A percentile compares a stretch with the other conserved stretches of the same genome.
These are phyloP conservation scores for Sebastes aleutianus DNA, from an alignment of 2,797 vertebrate genomes.

Conservation along the genomic window DNA sequence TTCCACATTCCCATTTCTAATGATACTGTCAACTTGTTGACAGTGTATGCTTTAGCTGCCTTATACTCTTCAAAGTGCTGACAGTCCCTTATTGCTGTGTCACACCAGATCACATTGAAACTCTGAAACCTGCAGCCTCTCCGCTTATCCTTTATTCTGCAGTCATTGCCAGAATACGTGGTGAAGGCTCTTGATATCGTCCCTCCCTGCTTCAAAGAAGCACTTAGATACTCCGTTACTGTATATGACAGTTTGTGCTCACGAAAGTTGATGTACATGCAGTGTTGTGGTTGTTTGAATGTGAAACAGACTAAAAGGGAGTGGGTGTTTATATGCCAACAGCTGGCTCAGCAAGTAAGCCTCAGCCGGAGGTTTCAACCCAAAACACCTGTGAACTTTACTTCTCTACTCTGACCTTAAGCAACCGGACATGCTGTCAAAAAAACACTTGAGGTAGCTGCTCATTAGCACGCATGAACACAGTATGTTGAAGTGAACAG, in stretches of 20 bases:
- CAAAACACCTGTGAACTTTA: constrained; percentile 78
- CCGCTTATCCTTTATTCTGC: constrained; percentile 1
- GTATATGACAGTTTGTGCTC: constrained; percentile 1
- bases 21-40: constrained; percentile 24
- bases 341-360: constrained; percentile 55
- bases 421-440: not conserved
- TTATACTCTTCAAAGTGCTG: not conserved
- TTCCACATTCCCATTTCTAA: not conserved
- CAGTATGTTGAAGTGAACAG: not conserved
- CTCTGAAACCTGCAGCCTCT: constrained; percentile 13
- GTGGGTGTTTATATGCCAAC: constrained; percentile 76
- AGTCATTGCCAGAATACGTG: constrained; percentile 14
- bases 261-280: constrained; percentile 25
- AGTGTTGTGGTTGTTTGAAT: constrained; percentile 67
- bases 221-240: not conserved
- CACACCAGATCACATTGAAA: not conserved
- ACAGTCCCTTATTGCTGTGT: constrained; percentile 1
- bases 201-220: not conserved
- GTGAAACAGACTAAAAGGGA: constrained; percentile 63
- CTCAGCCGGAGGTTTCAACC: constrained; percentile 63
- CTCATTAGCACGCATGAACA: not conserved
- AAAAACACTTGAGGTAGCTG: not conserved
- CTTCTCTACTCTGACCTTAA: constrained; percentile 39
- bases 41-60: not conserved
- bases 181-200: not conserved